These are phyloP conservation scores for Tylochromis polylepis DNA, from an alignment of 2,113 vertebrate species.

Conservation along the genomic window DNA sequence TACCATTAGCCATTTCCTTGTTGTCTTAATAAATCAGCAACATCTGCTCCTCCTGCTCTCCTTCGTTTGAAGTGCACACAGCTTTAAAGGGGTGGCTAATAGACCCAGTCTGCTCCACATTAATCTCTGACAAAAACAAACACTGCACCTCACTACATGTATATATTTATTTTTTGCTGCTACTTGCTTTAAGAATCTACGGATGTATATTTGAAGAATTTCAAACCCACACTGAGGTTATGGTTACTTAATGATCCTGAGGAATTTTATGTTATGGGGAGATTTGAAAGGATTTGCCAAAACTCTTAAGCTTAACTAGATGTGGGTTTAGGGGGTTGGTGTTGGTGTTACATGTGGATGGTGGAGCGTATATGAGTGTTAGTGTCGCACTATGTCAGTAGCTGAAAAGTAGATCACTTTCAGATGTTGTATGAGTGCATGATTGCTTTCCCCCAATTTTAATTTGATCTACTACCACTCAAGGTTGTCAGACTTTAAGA, in stretches of 20 bases:
- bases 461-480: not conserved
- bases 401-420: conserved; percentile 24
- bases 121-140: conserved; percentile 19
- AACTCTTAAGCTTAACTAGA: not conserved
- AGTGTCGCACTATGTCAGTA: conserved; percentile 10
- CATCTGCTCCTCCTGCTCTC: conserved; percentile 42
- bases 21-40: conserved; percentile 58
- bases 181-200: not conserved
- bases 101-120: conserved; percentile 31
- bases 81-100: conserved; percentile 33
- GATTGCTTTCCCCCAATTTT: not conserved
- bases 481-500: conserved; percentile 21
- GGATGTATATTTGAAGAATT: not conserved
- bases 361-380: not conserved
- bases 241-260: conserved; percentile 21
- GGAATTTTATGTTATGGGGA: not conserved
- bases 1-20: conserved; percentile 57
- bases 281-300: not conserved
- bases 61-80: conserved; percentile 31
- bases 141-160: not conserved
- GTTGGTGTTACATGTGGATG: not conserved
- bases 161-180: conserved; percentile 22
- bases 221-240: conserved; percentile 27
- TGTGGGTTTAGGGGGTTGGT: not conserved
- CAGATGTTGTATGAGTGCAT: conserved; percentile 27